A percentile compares a stretch with the other conserved stretches of the same genome.
phyloP scores from a whole-genome alignment of 2,113 vertebrate genomes.

The Nerophis ophidion region DNA sequence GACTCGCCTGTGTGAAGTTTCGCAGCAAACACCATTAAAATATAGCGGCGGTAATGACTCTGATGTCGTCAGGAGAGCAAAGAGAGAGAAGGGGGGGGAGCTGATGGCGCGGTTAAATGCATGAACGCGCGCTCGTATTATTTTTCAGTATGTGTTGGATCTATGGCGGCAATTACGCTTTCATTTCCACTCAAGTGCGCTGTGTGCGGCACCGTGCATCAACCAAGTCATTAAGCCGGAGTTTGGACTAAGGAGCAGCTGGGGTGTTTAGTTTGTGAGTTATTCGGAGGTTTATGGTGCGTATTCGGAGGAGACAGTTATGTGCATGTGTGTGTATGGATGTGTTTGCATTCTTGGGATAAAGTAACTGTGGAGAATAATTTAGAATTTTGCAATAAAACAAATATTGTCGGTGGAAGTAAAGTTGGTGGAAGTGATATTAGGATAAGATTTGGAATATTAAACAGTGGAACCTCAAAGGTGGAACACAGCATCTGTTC shows the following conservation, averaged over 20 bases:
- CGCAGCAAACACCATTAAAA: constrained; percentile 67
- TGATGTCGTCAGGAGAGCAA: constrained; percentile 47
- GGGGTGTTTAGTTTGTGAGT: constrained; percentile 50
- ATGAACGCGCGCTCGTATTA: constrained; percentile 67
- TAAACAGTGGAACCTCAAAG: not conserved
- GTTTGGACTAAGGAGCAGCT: constrained; percentile 53
- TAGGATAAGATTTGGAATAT: not conserved
- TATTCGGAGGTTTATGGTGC: constrained; percentile 54
- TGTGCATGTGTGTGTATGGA: constrained; percentile 13
- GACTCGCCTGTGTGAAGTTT: constrained; percentile 63
- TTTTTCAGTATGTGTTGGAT: constrained; percentile 63
- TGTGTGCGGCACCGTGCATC: constrained; percentile 56
- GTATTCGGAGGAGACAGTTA: constrained; percentile 51
- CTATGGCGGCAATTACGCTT: constrained; percentile 68
- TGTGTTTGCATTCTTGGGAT: constrained; percentile 9
- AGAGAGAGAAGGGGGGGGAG: constrained; percentile 23
- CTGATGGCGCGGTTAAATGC: constrained; percentile 69
- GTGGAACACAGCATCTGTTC: not conserved
- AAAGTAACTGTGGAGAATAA: constrained; percentile 12
- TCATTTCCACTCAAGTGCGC: constrained; percentile 65
- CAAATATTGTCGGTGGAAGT: not conserved
- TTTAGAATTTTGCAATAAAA: not conserved
- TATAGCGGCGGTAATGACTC: constrained; percentile 64
- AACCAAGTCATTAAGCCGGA: constrained; percentile 63
- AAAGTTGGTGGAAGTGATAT: not conserved